A percentile compares a stretch with the other conserved stretches of the same genome.
phyloP scores from a whole-genome alignment of 1,140 invertebrate genomes.

The Drosophila tsacasi region DNA sequence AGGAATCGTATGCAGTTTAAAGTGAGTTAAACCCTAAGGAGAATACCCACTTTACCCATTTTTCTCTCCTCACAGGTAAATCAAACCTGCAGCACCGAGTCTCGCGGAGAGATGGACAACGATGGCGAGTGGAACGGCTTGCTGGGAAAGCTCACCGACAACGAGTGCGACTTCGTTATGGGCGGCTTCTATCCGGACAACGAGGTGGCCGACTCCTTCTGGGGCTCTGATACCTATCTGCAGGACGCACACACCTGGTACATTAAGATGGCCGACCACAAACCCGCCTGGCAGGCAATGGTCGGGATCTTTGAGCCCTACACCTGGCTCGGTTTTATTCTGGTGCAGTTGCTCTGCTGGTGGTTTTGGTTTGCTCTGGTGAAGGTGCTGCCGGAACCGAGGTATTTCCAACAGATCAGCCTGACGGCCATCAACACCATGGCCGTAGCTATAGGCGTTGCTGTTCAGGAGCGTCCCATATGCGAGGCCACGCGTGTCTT shows the following conservation, averaged over 20 bases:
- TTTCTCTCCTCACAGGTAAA: slow-evolving; percentile 42
- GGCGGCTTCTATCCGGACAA: slow-evolving; percentile 87
- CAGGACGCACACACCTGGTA: slow-evolving; percentile 86
- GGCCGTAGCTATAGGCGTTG: slow-evolving; percentile 84
- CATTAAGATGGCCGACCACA: slow-evolving; percentile 83
- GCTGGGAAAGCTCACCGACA: slow-evolving; percentile 80
- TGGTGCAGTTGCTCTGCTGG: slow-evolving; percentile 84
- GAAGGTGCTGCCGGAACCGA: slow-evolving; percentile 81
- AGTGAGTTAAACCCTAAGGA: slow-evolving; percentile 25
- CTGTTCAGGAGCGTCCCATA: slow-evolving; percentile 85
- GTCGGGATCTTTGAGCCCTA: slow-evolving; percentile 84
- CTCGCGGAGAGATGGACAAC: slow-evolving; percentile 84
- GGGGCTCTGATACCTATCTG: slow-evolving; percentile 86
- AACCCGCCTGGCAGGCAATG: slow-evolving; percentile 85
- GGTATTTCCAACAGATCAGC: slow-evolving; percentile 78
- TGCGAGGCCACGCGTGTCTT: slow-evolving; percentile 85
- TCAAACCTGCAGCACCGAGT: slow-evolving; percentile 86
- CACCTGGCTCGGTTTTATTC: slow-evolving; percentile 85
- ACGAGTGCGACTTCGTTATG: slow-evolving; percentile 85
- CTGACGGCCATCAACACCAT: slow-evolving; percentile 86
- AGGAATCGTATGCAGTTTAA: slow-evolving; percentile 66
- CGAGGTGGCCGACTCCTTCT: slow-evolving; percentile 86
- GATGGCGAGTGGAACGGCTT: slow-evolving; percentile 86
- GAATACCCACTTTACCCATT: neutral
- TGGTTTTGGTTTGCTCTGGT: slow-evolving; percentile 85